Evolutionary conservation across 1,140 invertebrate genomes (phyloP).

Genomic region (Choristoneura fumiferana): DNA sequence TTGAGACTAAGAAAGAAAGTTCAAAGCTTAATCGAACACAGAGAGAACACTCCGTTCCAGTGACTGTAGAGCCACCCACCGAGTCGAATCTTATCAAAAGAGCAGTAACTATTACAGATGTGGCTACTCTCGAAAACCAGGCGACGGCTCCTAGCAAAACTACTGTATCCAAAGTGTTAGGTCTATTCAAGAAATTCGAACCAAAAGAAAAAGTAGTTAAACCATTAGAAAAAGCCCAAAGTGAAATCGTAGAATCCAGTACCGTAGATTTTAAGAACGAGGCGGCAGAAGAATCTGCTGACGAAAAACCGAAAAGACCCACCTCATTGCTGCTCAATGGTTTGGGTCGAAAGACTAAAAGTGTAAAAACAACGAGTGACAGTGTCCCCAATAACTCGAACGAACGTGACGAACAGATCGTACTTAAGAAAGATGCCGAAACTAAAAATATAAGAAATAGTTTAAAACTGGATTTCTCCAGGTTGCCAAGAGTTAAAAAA

Average conservation of each 20-base stretch:
- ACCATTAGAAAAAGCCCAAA: constrained; percentile 40
- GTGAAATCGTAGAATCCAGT: constrained; percentile 35
- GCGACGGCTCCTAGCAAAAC: constrained; percentile 74
- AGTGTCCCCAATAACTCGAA: constrained; percentile 38
- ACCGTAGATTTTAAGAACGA: constrained; percentile 47
- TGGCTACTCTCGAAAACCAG: constrained; percentile 73
- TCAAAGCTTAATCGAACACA: constrained; percentile 75
- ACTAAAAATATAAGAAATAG: constrained; percentile 72
- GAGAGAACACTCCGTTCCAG: constrained; percentile 82
- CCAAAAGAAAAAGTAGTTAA: constrained; percentile 59
- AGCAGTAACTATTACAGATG: constrained; percentile 84
- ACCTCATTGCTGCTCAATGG: constrained; percentile 74
- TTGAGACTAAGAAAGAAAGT: constrained; percentile 40
- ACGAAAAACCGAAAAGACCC: constrained; percentile 69
- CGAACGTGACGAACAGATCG: constrained; percentile 47
- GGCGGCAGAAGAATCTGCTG: constrained; percentile 27
- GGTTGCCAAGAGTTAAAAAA: constrained; percentile 79
- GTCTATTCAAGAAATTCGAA: constrained; percentile 85
- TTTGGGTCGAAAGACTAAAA: constrained; percentile 64
- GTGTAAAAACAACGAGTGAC: constrained; percentile 56
- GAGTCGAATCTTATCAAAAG: constrained; percentile 82
- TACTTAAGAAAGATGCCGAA: constrained; percentile 57
- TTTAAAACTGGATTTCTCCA: constrained; percentile 84
- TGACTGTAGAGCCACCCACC: constrained; percentile 71
- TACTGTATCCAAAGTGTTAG: constrained; percentile 83